phyloP scores from a whole-genome alignment of 1,140 invertebrate genomes.

The Drosophila ercepeae region DNA sequence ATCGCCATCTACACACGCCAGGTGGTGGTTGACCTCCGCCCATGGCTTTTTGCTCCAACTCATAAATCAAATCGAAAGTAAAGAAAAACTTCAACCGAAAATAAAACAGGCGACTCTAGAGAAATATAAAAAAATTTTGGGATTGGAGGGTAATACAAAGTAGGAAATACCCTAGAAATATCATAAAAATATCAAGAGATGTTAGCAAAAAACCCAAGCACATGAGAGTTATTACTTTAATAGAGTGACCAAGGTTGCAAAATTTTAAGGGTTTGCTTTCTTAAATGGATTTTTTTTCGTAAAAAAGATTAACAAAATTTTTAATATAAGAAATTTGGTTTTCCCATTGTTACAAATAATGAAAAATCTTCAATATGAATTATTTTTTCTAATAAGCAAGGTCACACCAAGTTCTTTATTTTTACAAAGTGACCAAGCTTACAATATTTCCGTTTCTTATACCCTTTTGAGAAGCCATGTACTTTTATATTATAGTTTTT shows the following conservation, averaged over 20 bases:
- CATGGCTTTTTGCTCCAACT: constrained; percentile 18
- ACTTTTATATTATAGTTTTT: neutral
- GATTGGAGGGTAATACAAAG: neutral
- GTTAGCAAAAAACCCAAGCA: neutral
- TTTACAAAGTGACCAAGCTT: too few relatives aligned
- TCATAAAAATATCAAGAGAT: too few relatives aligned
- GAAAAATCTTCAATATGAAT: too few relatives aligned
- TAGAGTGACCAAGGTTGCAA: neutral
- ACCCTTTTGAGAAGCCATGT: neutral
- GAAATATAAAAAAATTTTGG: neutral
- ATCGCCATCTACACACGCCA: constrained; percentile 58
- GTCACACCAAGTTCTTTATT: too few relatives aligned
- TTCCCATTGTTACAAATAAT: too few relatives aligned
- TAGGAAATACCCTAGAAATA: neutral
- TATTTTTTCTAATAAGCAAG: too few relatives aligned
- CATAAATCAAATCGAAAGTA: constrained; percentile 43
- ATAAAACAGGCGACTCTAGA: constrained; percentile 1
- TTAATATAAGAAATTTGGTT: too few relatives aligned
- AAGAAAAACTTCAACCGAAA: constrained; percentile 25
- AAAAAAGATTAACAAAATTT: too few relatives aligned
- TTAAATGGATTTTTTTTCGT: too few relatives aligned
- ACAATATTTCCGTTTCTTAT: too few relatives aligned
- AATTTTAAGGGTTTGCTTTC: too few relatives aligned
- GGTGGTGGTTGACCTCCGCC: constrained; percentile 12
- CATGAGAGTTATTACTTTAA: neutral